phyloP scores from a whole-genome alignment of 2,797 vertebrate species.

The Falco columbarius region DNA sequence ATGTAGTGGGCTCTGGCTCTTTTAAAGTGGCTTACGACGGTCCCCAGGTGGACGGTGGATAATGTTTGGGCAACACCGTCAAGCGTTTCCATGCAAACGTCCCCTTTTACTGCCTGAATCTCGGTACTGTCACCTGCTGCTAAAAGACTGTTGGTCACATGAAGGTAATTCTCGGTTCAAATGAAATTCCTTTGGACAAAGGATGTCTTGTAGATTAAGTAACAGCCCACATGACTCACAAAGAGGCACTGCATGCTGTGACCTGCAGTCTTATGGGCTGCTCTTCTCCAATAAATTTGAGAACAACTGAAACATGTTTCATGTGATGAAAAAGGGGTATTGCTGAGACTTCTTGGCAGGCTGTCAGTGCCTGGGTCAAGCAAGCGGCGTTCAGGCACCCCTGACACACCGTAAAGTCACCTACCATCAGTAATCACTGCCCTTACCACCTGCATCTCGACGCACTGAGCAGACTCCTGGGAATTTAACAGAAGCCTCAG shows the following conservation, averaged over 20 bases:
- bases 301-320: not conserved
- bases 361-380: not conserved
- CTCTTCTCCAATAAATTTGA: not conserved
- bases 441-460: not conserved
- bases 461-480: not conserved
- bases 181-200: not conserved
- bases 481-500: not conserved
- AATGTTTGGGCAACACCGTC: not conserved
- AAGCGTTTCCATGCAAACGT: fast-evolving
- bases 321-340: not conserved
- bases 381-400: fast-evolving
- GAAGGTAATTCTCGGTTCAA: not conserved
- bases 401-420: fast-evolving
- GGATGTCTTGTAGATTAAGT: not conserved
- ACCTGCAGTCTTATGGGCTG: not conserved
- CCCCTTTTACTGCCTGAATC: not conserved
- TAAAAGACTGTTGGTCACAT: not conserved
- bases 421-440: not conserved
- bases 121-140: not conserved
- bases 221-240: not conserved
- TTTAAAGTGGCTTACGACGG: fast-evolving
- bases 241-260: not conserved
- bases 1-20: not conserved
- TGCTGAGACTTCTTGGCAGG: not conserved
- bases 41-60: not conserved